phyloP scores from a whole-genome alignment of 2,797 vertebrate species.

The Sebastes iracundus region DNA sequence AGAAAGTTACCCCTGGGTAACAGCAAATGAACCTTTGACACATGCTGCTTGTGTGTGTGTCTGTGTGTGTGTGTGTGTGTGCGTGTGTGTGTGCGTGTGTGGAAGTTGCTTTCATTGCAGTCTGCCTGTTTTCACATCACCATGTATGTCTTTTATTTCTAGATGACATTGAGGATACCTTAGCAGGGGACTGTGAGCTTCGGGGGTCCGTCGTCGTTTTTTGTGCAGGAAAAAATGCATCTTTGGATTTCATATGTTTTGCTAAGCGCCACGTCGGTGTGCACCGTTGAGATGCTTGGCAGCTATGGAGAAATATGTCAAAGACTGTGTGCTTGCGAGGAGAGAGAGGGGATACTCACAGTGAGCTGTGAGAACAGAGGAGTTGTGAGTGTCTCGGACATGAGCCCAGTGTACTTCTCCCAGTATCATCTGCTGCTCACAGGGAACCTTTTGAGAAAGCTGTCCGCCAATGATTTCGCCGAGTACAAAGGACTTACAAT shows the following conservation, averaged over 20 bases:
- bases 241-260: slow-evolving; percentile 91
- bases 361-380: slow-evolving; percentile 97
- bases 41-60: not conserved
- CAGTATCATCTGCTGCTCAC: slow-evolving; percentile 94
- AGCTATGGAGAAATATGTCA: slow-evolving; percentile 95
- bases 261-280: slow-evolving; percentile 88
- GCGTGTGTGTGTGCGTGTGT: not conserved
- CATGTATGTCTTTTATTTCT: slow-evolving; percentile 77
- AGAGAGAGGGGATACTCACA: slow-evolving; percentile 92
- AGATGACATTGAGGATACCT: slow-evolving; percentile 81
- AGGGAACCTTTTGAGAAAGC: slow-evolving; percentile 91
- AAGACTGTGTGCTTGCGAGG: slow-evolving; percentile 94
- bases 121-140: slow-evolving; percentile 55
- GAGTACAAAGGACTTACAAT: slow-evolving; percentile 93
- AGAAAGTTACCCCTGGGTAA: slow-evolving; percentile 70
- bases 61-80: too few relatives aligned
- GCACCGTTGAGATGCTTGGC: slow-evolving; percentile 89
- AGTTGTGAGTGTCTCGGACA: slow-evolving; percentile 91
- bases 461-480: slow-evolving; percentile 91
- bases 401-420: slow-evolving; percentile 89
- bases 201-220: slow-evolving; percentile 37
- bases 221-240: slow-evolving; percentile 89
- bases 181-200: slow-evolving; percentile 72
- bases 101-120: slow-evolving; percentile 53
- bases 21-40: slow-evolving; percentile 63